Evolutionary conservation across 2,113 vertebrate genomes (phyloP).

Genomic region (Paramormyrops kingsleyae): DNA sequence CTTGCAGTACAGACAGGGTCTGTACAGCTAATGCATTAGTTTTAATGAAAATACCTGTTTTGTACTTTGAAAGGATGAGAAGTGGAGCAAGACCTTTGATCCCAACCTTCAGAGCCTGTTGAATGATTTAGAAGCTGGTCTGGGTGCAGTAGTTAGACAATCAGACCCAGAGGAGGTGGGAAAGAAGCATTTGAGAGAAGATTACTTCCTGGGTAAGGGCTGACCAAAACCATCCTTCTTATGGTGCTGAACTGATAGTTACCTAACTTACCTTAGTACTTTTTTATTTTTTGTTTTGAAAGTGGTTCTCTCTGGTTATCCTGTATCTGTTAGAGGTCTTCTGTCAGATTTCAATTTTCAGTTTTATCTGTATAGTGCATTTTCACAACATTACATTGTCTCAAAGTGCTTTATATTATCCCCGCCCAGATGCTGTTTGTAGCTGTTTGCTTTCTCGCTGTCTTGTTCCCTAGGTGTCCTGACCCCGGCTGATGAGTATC

Average conservation of each 20-base stretch:
- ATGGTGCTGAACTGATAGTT: background rate
- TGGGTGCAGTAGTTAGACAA: slow-evolving; percentile 77
- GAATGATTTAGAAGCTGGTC: slow-evolving; percentile 81
- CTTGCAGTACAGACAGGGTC: background rate
- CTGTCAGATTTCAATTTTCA: background rate
- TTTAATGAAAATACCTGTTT: background rate
- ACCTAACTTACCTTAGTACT: background rate
- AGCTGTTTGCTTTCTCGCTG: background rate
- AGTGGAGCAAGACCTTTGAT: slow-evolving; percentile 81
- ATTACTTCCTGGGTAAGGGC: slow-evolving; percentile 69
- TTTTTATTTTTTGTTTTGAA: background rate
- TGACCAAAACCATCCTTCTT: background rate
- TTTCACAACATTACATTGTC: too few relatives aligned
- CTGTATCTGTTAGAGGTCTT: background rate
- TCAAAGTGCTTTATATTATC: too few relatives aligned
- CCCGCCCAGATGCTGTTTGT: background rate
- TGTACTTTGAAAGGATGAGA: slow-evolving; percentile 71
- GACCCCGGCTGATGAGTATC: slow-evolving; percentile 86
- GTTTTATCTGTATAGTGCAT: too few relatives aligned
- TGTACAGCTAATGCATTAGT: background rate
- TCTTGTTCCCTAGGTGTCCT: slow-evolving; percentile 67
- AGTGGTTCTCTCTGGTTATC: background rate
- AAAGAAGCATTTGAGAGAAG: slow-evolving; percentile 60
- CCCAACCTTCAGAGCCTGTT: slow-evolving; percentile 87
- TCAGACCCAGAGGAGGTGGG: slow-evolving; percentile 58